phyloP scores from a whole-genome alignment of 2,113 vertebrate species.

The Anhinga rufa region DNA sequence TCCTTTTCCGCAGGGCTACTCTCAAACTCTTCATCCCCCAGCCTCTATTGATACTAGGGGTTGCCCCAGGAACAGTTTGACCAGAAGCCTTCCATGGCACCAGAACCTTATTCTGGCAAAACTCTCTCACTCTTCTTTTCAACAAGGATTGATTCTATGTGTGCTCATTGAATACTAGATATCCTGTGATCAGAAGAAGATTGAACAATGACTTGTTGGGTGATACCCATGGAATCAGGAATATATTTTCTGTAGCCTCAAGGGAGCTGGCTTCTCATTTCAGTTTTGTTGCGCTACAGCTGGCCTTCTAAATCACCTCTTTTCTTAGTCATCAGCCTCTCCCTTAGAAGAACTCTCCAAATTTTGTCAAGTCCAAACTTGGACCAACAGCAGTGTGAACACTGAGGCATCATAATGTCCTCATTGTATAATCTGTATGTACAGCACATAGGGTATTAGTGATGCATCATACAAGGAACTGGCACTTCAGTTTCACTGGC shows the following conservation, averaged over 20 bases:
- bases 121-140: neutral
- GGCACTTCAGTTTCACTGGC: neutral
- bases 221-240: neutral
- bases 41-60: too few species aligned
- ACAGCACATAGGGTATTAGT: neutral
- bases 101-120: neutral
- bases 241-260: neutral
- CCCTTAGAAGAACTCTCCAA: neutral
- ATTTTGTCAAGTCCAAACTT: constrained; percentile 18
- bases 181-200: neutral
- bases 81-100: neutral
- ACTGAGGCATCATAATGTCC: neutral
- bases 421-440: neutral
- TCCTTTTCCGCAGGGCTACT: too few species aligned
- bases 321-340: neutral
- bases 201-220: neutral
- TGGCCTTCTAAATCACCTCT: neutral
- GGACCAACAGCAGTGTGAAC: neutral
- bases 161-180: neutral
- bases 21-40: too few species aligned
- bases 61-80: too few species aligned
- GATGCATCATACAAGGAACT: neutral
- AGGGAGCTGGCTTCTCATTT: neutral
- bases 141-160: neutral
- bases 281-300: neutral